Evolutionary conservation across 1,140 invertebrate species (phyloP), one percentile per base, ranked within the genome.

Genomic region (Panagrolaimus sp.): DNA sequence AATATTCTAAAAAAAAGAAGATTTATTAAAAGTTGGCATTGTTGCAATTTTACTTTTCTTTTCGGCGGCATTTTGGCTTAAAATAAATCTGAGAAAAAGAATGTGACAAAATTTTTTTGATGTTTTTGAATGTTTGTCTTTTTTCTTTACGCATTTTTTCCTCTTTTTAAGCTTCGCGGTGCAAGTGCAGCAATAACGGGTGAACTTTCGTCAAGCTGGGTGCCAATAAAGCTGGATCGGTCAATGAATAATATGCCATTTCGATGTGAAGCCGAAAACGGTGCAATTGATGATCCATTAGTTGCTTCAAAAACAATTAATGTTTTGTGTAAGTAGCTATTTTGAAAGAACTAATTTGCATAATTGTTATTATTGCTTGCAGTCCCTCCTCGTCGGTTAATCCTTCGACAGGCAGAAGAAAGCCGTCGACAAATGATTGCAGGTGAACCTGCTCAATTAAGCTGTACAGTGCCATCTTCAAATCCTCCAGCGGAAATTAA

Each of bases 401-500:
- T 89, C 83, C 92, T 96, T 70, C 78, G 90, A 90, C 6, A 92
- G 90, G 63, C 87, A 88, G 72, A 88, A 87, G 77, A 91, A 68
- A 71, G 79, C 43, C 67, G 69, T n/a, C 62, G 75, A 12, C 68
- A 82, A 45, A 64, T 82, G 14, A 43, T 79, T 17, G 75, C 82
- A n/a, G 72, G 76, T 43, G 63, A 70, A 24, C 17, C 70, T 75
- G 73, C 80, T 84, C 28, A 89, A 43, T 84, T 98, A 55, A 90
- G 89, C 67, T 98, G 94, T 81, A 90, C 93, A 80, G 91, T 92
- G 1, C 90, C 90, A 47, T 91, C 91, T 46, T 94, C 92, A 82
- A 96, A 96, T 86, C 95, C 95, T 14, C 89, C 91, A 2, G 91
- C 94, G 1, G 89, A 89, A 73, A 88, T 98, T 74, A 91, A 89